phyloP scores from a whole-genome alignment of 1,140 invertebrate genomes.

The Cydia pomonella region DNA sequence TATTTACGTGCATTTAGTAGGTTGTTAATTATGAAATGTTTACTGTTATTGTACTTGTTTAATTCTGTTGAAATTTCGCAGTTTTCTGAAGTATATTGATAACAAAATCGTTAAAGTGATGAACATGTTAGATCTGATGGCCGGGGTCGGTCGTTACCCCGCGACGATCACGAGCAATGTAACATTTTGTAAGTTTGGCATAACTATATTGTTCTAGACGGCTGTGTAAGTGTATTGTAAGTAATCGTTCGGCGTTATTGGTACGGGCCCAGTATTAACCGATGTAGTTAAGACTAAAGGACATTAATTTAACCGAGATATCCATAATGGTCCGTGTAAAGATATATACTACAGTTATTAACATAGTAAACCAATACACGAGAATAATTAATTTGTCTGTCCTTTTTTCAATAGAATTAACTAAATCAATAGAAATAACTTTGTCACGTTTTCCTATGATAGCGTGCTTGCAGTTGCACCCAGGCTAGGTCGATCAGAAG shows the following conservation, averaged over 20 bases:
- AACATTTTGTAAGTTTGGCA: constrained; percentile 32
- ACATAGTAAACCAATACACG: constrained; percentile 20
- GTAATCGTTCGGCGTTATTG: constrained; percentile 17
- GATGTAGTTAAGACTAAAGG: constrained; percentile 23
- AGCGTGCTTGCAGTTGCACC: constrained; percentile 27
- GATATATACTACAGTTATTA: not conserved
- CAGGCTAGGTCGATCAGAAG: constrained; percentile 9
- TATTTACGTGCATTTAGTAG: constrained; percentile 76
- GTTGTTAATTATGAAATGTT: constrained; percentile 75
- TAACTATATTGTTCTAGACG: constrained; percentile 24
- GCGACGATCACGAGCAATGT: constrained; percentile 9
- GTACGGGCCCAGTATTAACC: constrained; percentile 9
- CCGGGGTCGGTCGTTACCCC: not conserved
- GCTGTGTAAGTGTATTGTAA: constrained; percentile 22
- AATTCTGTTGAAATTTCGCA: constrained; percentile 58
- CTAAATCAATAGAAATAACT: not conserved
- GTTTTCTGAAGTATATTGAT: constrained; percentile 49
- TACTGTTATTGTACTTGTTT: constrained; percentile 73
- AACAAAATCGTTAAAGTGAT: constrained; percentile 40
- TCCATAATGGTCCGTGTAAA: not conserved
- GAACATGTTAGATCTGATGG: constrained; percentile 62
- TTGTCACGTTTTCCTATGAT: constrained; percentile 4
- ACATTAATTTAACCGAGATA: constrained; percentile 19
- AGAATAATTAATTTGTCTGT: not conserved
- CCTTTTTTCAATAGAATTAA: not conserved